Base-by-base conservation (phyloP, 2,888 invertebrate genomes). In the Pristionchus fissidentatus region DNA sequence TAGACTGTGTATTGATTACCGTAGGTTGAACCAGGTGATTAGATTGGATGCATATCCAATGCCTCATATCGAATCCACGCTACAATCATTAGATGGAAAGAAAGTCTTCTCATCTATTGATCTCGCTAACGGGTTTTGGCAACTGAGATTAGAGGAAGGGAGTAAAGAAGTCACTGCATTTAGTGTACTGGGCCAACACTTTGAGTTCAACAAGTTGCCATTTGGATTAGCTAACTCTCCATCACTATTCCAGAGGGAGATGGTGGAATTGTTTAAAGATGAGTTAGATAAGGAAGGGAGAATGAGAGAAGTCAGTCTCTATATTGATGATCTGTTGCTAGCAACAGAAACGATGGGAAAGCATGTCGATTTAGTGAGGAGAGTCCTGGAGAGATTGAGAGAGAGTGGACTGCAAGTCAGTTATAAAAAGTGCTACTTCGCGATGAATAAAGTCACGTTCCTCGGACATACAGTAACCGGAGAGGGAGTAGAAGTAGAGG, bases 1-100 rank as follows among this genome's bases (percentile, higher is more conserved):
- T 55, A 86, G 87, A 73, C 87, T 88, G 19, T 91, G 90, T 62
- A 85, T 90, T 13, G 90, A 91, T 75, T 91, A 88, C 73, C 43
- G 91, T n/a, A 46, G 75, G 10, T 55, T 92, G 5, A 91, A 91
- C 83, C 32, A n/a, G 4, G 85, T 87, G 8, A 88, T 89, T 7
- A 83, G 29, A 19, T 29, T 73, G n/a, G 88, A 88, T 62, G 84
- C 84, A 7, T 84, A 84, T n/a, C 88, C 87, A 3, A 52, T 88
- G 19, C 88, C 88, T 7, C 35, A 84, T 52, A 85, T 87, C 13
- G 84, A 85, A 15, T 43, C 73, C 19, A 83, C 85, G n/a, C 32
- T 87, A 15, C 60, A 84, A 10, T 52, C 29, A 1, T 57, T 88
- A 4, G 52, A 32, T 0, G 62, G 55, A 4, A 60, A 55, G 38